Evolutionary conservation across 2,888 invertebrate species (phyloP).

Genomic region (Platycnemis pennipes): DNA sequence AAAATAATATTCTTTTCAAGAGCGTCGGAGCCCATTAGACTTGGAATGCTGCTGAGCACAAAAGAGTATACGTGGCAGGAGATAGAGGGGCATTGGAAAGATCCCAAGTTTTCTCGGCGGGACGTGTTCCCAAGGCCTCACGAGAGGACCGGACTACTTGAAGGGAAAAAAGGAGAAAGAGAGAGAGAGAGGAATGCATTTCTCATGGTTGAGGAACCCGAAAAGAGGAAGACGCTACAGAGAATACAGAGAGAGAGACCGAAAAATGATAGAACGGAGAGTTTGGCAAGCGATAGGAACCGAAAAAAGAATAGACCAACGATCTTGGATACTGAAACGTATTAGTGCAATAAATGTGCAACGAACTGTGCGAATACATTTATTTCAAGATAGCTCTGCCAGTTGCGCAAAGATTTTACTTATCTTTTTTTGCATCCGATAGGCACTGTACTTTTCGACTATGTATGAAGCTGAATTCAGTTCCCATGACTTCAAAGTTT

Average conservation of each 20-base stretch:
- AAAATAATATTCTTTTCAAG: neutral
- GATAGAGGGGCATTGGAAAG: neutral
- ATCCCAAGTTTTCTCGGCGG: neutral
- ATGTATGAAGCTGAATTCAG: too few relatives aligned
- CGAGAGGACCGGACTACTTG: neutral
- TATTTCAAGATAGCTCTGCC: too few relatives aligned
- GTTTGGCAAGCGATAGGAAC: neutral
- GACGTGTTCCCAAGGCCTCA: neutral
- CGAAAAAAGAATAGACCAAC: neutral
- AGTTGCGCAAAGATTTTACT: too few relatives aligned
- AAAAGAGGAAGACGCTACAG: neutral
- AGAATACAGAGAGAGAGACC: neutral
- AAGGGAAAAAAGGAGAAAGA: too few relatives aligned
- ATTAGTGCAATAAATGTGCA: too few relatives aligned
- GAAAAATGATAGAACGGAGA: neutral
- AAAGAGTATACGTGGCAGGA: conserved; percentile 19
- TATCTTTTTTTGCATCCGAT: too few relatives aligned
- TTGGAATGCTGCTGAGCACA: neutral
- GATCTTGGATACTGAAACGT: neutral
- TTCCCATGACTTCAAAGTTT: too few relatives aligned
- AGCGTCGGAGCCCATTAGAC: neutral
- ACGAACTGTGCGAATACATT: too few relatives aligned
- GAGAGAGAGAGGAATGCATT: neutral
- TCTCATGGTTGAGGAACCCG: neutral
- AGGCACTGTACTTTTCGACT: too few relatives aligned